Evolutionary conservation across 2,797 vertebrate genomes (phyloP), one percentile per base, ranked within the genome.

Genomic region (Danio aesculapii): DNA sequence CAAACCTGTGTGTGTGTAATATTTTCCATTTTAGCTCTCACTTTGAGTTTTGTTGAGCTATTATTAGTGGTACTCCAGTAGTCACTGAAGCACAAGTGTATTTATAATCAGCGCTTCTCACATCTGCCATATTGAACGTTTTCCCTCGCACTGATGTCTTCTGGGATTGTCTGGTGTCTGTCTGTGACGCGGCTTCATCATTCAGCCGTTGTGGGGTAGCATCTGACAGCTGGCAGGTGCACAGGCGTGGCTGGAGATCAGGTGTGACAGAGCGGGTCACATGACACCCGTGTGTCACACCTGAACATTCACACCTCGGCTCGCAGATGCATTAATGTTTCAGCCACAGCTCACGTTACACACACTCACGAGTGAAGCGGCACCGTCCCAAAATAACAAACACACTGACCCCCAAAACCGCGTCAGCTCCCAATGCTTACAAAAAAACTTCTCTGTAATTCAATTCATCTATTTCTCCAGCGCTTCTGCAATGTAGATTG

Each of bases 281-380:
- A 74, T 92, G 92, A 90, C 87, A 85, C 88, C 81, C 68, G 73
- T 77, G 50, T 78, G 67, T 87, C 85, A 89, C 89, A 91, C 87
- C 86, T 89, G 86, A 85, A 90, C 89, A 91, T 30, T 87, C 86
- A 90, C 89, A 91, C 88, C 86, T 89, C 83, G 59, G 75, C 13
- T 84, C 79, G 89, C 87, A 79, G 82, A 86, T 81, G 81, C 87
- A 83, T 89, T 86, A 83, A 92, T 89, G 88, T 92, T 94, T 30
- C 73, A 74, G 73, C 30, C n/a, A 14, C 86, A 85, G 89, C 88
- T 87, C 70, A 83, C 86, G 86, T 87, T 86, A 86, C 82, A 89
- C 83, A 43, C 62, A 17, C 21, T 46, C 69, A 43, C 41, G 39
- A 14, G 66, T 10, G 21, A n/a, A 11, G 6, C 10, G 19, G 47